Percentiles rank a stretch among this genome's conserved stretches.
Conservation (phyloP, 2,888 invertebrate species). For the Aphodius sticticus region DNA sequence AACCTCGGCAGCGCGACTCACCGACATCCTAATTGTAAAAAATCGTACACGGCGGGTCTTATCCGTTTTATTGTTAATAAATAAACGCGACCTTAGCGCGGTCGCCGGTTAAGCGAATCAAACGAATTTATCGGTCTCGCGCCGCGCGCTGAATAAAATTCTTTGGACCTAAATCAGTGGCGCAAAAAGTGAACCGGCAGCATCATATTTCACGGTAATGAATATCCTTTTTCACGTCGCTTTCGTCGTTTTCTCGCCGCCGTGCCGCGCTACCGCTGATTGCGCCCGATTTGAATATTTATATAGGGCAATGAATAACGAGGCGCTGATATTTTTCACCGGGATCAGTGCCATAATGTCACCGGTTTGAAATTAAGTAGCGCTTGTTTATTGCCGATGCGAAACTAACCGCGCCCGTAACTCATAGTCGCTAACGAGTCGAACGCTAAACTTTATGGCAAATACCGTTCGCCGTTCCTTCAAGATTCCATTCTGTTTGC, state of each 20-base stretch:
- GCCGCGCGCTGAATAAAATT: background rate
- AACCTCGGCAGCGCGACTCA: constrained; percentile 4
- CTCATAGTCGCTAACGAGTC: constrained; percentile 26
- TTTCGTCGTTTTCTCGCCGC: background rate
- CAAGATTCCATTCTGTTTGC: too few species aligned
- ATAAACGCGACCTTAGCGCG: constrained; percentile 18
- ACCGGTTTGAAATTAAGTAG: constrained; percentile 23
- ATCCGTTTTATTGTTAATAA: background rate
- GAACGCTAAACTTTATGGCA: constrained; percentile 20
- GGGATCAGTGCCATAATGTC: constrained; percentile 26
- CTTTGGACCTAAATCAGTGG: constrained; percentile 21
- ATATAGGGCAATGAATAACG: constrained; percentile 25
- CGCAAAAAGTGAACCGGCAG: constrained; percentile 14
- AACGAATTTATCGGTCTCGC: constrained; percentile 19
- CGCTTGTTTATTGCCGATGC: constrained; percentile 24
- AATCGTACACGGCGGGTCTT: constrained; percentile 11
- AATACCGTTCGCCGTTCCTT: background rate
- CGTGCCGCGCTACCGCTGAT: constrained; percentile 8
- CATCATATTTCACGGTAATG: constrained; percentile 26
- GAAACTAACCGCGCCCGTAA: constrained; percentile 20
- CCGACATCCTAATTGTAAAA: constrained; percentile 21
- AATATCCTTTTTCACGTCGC: constrained; percentile 23
- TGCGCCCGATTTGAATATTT: constrained; percentile 24
- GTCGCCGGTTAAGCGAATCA: constrained; percentile 11
- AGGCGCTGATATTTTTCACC: constrained; percentile 23